A percentile compares a stretch with the other conserved stretches of the same genome.
Conservation (phyloP, 2,797 vertebrate genomes). For the Oreortyx pictus region DNA sequence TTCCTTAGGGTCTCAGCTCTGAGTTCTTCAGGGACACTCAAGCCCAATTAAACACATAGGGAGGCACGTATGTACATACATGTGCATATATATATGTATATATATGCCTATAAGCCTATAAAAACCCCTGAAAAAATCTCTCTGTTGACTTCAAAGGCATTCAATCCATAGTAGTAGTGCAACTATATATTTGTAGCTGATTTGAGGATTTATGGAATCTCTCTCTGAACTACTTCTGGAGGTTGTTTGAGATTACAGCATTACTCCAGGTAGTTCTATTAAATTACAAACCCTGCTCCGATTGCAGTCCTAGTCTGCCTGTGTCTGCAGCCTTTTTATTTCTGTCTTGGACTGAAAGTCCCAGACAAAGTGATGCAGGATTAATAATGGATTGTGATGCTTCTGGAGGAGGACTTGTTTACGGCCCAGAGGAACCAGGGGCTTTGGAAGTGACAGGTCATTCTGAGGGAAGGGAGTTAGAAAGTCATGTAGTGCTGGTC, state of each 20-base stretch:
- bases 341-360: constrained; percentile 36
- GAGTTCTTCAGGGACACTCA: not conserved
- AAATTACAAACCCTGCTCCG: constrained; percentile 39
- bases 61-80: not conserved
- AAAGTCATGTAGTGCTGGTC: not conserved
- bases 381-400: constrained; percentile 43
- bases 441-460: not conserved
- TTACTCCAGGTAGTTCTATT: constrained; percentile 56
- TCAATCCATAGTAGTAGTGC: constrained; percentile 39
- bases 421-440: not conserved
- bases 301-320: constrained; percentile 2
- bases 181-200: constrained; percentile 53
- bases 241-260: constrained; percentile 29
- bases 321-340: constrained; percentile 46
- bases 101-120: not conserved
- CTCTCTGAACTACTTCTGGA: constrained; percentile 24
- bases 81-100: not conserved
- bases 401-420: not conserved
- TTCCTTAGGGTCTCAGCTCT: not conserved
- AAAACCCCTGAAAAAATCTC: not conserved
- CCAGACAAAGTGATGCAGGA: not conserved
- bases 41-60: not conserved
- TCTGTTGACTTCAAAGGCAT: constrained; percentile 47
- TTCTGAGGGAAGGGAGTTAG: not conserved
- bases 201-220: constrained; percentile 58